Evolutionary conservation across 2,888 invertebrate species (phyloP).

Genomic region (Rhagium mordax): DNA sequence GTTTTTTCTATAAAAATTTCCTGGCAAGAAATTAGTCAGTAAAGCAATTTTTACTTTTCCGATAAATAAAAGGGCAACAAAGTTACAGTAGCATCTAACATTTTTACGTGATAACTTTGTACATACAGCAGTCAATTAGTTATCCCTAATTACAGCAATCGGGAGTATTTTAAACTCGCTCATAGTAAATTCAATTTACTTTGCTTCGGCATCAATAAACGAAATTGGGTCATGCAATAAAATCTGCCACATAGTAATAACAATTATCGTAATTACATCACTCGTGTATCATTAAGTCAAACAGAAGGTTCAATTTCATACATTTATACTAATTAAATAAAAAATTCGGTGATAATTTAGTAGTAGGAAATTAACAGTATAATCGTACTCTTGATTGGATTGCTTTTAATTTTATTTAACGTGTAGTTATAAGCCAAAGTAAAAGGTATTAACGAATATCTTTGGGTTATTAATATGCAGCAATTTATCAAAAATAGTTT

Average conservation of each 20-base stretch:
- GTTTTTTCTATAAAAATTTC: no score
- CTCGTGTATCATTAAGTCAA: background rate
- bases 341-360: background rate
- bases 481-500: background rate
- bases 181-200: background rate
- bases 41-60: no score
- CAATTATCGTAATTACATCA: background rate
- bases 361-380: background rate
- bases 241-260: background rate
- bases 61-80: no score
- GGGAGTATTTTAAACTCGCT: no score
- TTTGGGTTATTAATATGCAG: conserved; percentile 4
- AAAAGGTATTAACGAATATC: background rate
- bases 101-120: no score
- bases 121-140: no score
- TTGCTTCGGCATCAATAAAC: background rate
- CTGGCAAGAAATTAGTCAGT: no score
- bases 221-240: background rate
- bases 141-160: no score
- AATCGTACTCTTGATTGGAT: background rate
- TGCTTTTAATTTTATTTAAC: background rate
- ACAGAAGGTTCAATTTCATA: conserved; percentile 1
- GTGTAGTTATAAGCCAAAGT: background rate
- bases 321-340: background rate
- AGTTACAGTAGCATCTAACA: no score